A percentile compares a stretch with the other conserved stretches of the same genome.
phyloP scores from a whole-genome alignment of 1,140 invertebrate genomes.

The Choristoneura fumiferana region DNA sequence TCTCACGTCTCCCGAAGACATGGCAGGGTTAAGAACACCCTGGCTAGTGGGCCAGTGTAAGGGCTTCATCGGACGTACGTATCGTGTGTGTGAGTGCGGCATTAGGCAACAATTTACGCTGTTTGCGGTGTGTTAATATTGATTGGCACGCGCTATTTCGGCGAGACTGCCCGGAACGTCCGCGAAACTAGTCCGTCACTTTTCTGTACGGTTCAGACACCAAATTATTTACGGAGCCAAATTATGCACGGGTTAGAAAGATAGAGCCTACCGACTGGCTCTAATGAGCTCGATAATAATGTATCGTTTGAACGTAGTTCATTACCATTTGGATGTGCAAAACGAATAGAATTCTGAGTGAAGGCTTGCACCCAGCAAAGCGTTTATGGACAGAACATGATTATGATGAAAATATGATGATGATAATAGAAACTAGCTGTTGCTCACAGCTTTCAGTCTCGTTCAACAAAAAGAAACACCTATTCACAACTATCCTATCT shows the following conservation, averaged over 20 bases:
- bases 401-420: no score
- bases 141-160: conserved; percentile 77
- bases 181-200: conserved; percentile 42
- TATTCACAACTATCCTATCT: no score
- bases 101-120: conserved; percentile 78
- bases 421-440: no score
- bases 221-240: conserved; percentile 7
- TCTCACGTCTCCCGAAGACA: background rate
- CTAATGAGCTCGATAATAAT: background rate
- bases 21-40: conserved; percentile 44
- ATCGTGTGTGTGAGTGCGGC: conserved; percentile 58
- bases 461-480: no score
- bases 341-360: no score
- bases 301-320: background rate
- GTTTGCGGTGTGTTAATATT: conserved; percentile 78
- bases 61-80: conserved; percentile 35
- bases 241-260: conserved; percentile 1
- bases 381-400: no score
- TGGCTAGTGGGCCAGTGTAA: conserved; percentile 47
- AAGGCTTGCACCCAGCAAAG: no score
- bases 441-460: no score
- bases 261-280: background rate
- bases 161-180: conserved; percentile 63
- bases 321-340: no score
- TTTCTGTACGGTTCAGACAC: background rate